Percentiles rank a stretch among this genome's conserved stretches.
Conservation (phyloP, 2,888 invertebrate species). For the Orthosia incerta region DNA sequence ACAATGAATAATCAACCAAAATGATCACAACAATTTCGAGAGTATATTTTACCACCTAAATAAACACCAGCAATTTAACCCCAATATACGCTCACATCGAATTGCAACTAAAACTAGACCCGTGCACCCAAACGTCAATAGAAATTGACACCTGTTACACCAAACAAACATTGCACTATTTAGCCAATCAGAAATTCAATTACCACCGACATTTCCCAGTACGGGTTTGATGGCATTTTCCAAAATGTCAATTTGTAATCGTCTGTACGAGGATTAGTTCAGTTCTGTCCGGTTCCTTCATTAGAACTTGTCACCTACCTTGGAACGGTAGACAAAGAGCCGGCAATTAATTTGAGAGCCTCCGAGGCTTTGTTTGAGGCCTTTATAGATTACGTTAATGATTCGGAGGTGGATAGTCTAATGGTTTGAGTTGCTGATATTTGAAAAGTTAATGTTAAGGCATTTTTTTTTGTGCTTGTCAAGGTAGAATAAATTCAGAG, state of each 20-base stretch:
- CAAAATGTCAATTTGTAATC: constrained; percentile 77
- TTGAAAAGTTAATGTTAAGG: constrained; percentile 14
- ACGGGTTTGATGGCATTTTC: constrained; percentile 77
- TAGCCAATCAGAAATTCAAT: constrained; percentile 85
- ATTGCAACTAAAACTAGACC: constrained; percentile 32
- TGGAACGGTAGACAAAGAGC: constrained; percentile 45
- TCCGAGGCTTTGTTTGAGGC: constrained; percentile 34
- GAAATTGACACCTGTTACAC: constrained; percentile 82
- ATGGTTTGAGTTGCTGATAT: constrained; percentile 16
- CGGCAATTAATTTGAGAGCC: constrained; percentile 39
- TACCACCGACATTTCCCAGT: constrained; percentile 78
- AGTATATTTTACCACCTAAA: constrained; percentile 10
- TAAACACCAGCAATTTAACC: constrained; percentile 3
- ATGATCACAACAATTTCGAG: neutral
- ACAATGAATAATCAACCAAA: neutral
- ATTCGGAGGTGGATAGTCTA: constrained; percentile 7
- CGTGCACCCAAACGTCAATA: constrained; percentile 49
- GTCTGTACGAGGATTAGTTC: constrained; percentile 39
- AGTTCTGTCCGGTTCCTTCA: constrained; percentile 34
- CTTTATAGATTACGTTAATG: constrained; percentile 44
- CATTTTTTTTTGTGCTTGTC: neutral
- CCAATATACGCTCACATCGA: constrained; percentile 3
- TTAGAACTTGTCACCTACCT: constrained; percentile 47
- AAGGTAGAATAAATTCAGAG: neutral
- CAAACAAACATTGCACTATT: constrained; percentile 71